Evolutionary conservation across 2,797 vertebrate genomes (phyloP), one percentile per base, ranked within the genome.

Genomic region (Coccyzus lansbergi): DNA sequence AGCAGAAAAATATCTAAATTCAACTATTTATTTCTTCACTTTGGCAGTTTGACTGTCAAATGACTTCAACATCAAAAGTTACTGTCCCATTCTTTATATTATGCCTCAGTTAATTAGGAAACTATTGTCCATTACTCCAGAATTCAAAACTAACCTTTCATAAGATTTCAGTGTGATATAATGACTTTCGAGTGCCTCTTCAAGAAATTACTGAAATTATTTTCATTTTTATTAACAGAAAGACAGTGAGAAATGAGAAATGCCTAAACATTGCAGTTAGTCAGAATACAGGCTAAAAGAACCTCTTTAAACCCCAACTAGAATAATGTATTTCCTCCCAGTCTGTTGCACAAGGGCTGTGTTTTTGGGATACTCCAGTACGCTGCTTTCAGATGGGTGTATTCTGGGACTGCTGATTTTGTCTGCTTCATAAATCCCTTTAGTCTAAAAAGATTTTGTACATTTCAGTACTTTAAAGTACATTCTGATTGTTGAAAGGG

Each of bases 261-360:
- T 59, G 7, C 12, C 14, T 81, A 59, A 69, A 33, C 16, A 7
- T 49, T 75, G 40, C 9, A 46, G 4, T 10, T 70, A 52, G 22
- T 34, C 75, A 46, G 8, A 81, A 56, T 34, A 42, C 15, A 58
- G 17, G 48, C 3, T 14, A 33, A 68, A 67, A 52, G 1, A 44
- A 65, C 8, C 6, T 11, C 11, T 84, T 56, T 86, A 69, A 42
- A 64, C 10, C 48, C 18, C 62, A 79, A 83, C 34, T 31, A 67
- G 76, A 85, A 69, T 46, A 51, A 74, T 64, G 29, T 33, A 40
- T 4, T n/a, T 65, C 34, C 65, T 78, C 72, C 42, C 34, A 65
- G 42, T n/a, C 29, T 21, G 26, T 34, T 12, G 1, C 26, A 36
- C 1, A 8, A 13, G 7, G 7, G 9, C 16, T 42, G 3, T 29